These are phyloP conservation scores for Zeugodacus cucurbitae DNA, from an alignment of 1,140 invertebrate species.

Conservation along the genomic window DNA sequence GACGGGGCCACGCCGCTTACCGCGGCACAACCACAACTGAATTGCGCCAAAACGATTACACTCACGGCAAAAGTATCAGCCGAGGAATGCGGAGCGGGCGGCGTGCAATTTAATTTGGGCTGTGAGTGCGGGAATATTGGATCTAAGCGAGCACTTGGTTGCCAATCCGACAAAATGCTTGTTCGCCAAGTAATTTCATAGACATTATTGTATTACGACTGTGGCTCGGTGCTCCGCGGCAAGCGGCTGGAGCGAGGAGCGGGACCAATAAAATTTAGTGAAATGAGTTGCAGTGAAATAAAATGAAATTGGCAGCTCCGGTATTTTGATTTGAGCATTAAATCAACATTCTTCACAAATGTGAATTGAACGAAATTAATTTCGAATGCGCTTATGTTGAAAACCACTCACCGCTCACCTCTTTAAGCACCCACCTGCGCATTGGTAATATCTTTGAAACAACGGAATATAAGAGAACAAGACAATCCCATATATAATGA, in stretches of 20 bases:
- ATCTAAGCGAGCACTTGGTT: slow-evolving; percentile 28
- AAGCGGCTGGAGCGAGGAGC: neutral
- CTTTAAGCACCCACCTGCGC: neutral
- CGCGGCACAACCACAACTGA: neutral
- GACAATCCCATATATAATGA: slow-evolving; percentile 34
- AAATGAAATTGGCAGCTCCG: slow-evolving; percentile 31
- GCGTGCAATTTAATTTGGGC: slow-evolving; percentile 15
- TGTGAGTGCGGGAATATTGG: slow-evolving; percentile 25
- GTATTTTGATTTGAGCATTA: slow-evolving; percentile 17
- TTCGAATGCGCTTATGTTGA: neutral
- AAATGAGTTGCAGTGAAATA: slow-evolving; percentile 12
- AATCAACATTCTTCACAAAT: slow-evolving; percentile 35
- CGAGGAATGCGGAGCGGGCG: neutral
- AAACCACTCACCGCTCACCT: neutral
- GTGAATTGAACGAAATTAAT: slow-evolving; percentile 38
- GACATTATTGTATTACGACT: slow-evolving; percentile 35
- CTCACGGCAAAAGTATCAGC: neutral
- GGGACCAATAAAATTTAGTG: neutral
- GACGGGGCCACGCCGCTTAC: neutral
- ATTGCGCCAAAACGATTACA: slow-evolving; percentile 35
- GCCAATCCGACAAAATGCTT: slow-evolving; percentile 37
- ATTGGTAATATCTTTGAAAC: neutral
- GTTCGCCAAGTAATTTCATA: slow-evolving; percentile 16
- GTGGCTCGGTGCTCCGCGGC: neutral
- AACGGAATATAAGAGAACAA: neutral